These are phyloP conservation scores for Meloe dianella DNA, from an alignment of 2,888 invertebrate genomes.

Conservation along the genomic window DNA sequence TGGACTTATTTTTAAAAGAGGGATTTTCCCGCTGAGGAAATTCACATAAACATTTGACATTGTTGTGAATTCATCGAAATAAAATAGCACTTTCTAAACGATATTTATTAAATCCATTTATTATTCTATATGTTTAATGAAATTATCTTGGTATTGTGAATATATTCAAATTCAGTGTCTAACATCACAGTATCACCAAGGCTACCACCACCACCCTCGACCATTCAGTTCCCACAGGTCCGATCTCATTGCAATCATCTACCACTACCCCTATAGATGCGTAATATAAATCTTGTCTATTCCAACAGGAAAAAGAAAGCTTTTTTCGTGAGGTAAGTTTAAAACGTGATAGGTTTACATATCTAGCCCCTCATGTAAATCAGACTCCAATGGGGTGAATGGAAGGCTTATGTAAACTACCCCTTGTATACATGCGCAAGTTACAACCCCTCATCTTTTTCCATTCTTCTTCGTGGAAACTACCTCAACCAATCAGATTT, in stretches of 20 bases:
- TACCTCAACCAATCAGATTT: conserved; percentile 48
- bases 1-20: conserved; percentile 43
- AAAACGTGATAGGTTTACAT: neutral
- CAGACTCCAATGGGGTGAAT: conserved; percentile 42
- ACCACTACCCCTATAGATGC: conserved; percentile 34
- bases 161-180: conserved; percentile 52
- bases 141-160: no score
- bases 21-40: conserved; percentile 32
- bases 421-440: conserved; percentile 34
- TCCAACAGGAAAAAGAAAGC: neutral
- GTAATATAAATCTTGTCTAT: conserved; percentile 34
- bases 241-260: conserved; percentile 55
- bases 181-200: conserved; percentile 38
- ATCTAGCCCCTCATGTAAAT: conserved; percentile 46
- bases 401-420: conserved; percentile 43
- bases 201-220: conserved; percentile 39
- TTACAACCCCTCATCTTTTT: conserved; percentile 27
- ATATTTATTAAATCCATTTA: no score
- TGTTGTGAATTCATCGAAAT: neutral
- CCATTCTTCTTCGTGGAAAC: conserved; percentile 36
- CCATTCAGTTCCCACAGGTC: conserved; percentile 52
- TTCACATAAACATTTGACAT: conserved; percentile 10
- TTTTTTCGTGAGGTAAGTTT: neutral
- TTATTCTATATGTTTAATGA: no score
- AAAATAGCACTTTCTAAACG: neutral